Conservation (phyloP, 2,113 vertebrate species). For the Alouatta palliata region DNA sequence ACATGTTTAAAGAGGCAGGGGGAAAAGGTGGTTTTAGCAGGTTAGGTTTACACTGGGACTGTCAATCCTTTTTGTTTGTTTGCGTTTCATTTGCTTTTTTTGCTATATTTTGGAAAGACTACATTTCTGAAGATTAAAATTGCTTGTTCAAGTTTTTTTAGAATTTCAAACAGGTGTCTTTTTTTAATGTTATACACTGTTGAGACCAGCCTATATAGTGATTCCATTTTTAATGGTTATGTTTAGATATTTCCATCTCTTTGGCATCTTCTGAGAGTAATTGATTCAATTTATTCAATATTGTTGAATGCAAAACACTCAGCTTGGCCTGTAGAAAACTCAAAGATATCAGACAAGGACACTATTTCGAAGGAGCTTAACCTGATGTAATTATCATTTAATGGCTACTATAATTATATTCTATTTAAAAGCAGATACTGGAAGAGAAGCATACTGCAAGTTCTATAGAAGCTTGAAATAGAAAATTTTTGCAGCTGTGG, state of each 20-base stretch:
- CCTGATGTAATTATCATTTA: conserved; percentile 48
- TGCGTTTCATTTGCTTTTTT: not conserved
- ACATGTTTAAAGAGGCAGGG: not conserved
- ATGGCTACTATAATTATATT: conserved; percentile 56
- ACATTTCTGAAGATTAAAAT: conserved; percentile 26
- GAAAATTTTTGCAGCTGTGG: not conserved
- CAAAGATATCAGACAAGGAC: conserved; percentile 36
- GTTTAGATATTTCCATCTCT: conserved; percentile 30
- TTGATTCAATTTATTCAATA: conserved; percentile 33
- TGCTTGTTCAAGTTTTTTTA: not conserved
- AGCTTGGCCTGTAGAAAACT: conserved; percentile 38
- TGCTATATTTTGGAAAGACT: conserved; percentile 18
- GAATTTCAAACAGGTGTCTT: not conserved
- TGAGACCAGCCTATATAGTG: not conserved
- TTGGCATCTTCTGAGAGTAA: conserved; percentile 38
- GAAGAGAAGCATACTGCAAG: conserved; percentile 14
- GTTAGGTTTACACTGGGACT: not conserved
- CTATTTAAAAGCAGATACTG: conserved; percentile 31
- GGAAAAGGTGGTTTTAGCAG: not conserved
- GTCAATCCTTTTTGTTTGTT: not conserved
- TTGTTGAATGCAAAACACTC: conserved; percentile 42
- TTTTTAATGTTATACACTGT: not conserved
- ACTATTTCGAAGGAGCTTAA: conserved; percentile 43
- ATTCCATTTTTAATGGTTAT: not conserved
- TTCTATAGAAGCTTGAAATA: not conserved